These are phyloP conservation scores for Girardinus metallicus DNA, from an alignment of 2,797 vertebrate species.

Conservation along the genomic window DNA sequence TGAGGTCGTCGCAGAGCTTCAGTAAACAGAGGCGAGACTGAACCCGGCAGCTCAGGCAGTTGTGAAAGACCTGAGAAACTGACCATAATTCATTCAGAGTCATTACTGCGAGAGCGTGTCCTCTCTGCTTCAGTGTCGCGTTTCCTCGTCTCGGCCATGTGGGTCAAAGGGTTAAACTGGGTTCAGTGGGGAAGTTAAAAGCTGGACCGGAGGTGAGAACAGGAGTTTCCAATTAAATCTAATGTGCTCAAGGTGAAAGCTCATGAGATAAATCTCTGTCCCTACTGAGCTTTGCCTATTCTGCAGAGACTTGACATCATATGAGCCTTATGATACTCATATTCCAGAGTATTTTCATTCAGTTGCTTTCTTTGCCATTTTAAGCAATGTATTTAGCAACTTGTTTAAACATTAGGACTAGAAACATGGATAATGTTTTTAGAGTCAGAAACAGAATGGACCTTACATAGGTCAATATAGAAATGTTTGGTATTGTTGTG, in stretches of 20 bases:
- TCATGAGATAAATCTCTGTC: conserved; percentile 48
- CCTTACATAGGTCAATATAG: neutral
- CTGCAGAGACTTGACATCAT: conserved; percentile 18
- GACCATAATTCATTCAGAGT: conserved; percentile 65
- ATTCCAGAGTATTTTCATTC: conserved; percentile 35
- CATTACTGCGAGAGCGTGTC: conserved; percentile 52
- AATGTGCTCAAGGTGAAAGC: conserved; percentile 67
- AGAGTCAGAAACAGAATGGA: neutral
- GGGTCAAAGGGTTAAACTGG: conserved; percentile 68
- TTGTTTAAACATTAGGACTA: neutral
- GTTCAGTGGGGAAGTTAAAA: conserved; percentile 56
- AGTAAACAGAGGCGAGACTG: conserved; percentile 39
- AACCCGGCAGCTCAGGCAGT: conserved; percentile 37
- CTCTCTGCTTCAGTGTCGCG: conserved; percentile 13
- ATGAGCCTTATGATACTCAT: conserved; percentile 29
- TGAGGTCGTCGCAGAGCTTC: conserved; percentile 24
- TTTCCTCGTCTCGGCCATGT: conserved; percentile 28
- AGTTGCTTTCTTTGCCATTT: conserved; percentile 7
- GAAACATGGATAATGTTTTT: neutral
- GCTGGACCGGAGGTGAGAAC: conserved; percentile 63
- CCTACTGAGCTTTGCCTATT: conserved; percentile 50
- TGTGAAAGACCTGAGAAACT: conserved; percentile 40
- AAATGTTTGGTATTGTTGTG: neutral
- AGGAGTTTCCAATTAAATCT: conserved; percentile 74
- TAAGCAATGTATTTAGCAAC: neutral